A percentile compares a stretch with the other conserved stretches of the same genome.
phyloP scores from a whole-genome alignment of 2,113 vertebrate species.

The Salvelinus sp. region DNA sequence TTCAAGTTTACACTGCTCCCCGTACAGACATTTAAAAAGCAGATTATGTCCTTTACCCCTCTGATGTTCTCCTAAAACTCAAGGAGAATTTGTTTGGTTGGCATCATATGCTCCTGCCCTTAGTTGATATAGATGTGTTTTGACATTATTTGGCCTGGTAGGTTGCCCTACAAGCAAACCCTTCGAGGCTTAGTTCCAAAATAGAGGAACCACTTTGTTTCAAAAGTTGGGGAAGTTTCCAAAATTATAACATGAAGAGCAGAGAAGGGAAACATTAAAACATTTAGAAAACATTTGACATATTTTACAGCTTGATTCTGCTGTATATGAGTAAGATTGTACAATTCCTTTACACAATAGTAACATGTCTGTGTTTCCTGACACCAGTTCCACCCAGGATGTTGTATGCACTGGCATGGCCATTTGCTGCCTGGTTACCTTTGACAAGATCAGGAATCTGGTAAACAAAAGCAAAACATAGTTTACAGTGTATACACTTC shows the following conservation, averaged over 20 bases:
- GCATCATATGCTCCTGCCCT: not conserved
- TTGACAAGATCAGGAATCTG: constrained; percentile 37
- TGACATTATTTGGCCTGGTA: not conserved
- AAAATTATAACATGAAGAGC: not conserved
- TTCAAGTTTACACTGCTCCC: not conserved
- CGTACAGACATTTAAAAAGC: not conserved
- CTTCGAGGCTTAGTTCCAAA: not conserved
- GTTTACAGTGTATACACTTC: not conserved
- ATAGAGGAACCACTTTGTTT: not conserved
- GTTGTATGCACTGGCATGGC: not conserved
- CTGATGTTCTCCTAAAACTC: not conserved
- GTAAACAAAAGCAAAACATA: not conserved
- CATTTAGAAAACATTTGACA: not conserved
- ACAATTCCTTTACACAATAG: constrained; percentile 58
- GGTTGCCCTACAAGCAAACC: not conserved
- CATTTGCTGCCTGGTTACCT: constrained; percentile 3
- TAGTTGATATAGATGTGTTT: not conserved
- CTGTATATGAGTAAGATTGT: not conserved
- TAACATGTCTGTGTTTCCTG: constrained; percentile 70
- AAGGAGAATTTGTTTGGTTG: not conserved
- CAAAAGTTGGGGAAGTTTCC: not conserved
- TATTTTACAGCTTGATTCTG: not conserved
- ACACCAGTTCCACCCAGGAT: not conserved
- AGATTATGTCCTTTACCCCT: not conserved
- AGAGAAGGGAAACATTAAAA: not conserved